phyloP scores from a whole-genome alignment of 2,888 invertebrate species.

The Leptinotarsa juncta region DNA sequence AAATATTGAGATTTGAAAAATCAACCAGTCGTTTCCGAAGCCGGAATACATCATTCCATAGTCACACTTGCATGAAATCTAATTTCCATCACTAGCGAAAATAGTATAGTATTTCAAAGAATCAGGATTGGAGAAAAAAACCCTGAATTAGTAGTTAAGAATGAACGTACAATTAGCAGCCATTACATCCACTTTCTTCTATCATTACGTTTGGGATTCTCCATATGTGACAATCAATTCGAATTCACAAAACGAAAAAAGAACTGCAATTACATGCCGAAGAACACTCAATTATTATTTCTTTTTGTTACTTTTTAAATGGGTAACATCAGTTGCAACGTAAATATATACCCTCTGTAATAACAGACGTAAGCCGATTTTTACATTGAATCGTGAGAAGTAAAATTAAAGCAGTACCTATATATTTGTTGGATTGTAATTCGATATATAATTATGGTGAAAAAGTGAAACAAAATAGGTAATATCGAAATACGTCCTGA shows the following conservation, averaged over 20 bases:
- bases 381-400: conserved; percentile 9
- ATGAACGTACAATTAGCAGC: not conserved
- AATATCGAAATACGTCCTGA: conserved; percentile 2
- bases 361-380: not conserved
- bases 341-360: conserved; percentile 7
- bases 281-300: conserved; percentile 11
- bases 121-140: no score
- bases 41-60: no score
- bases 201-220: conserved; percentile 3
- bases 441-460: not conserved
- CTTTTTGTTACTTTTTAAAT: conserved; percentile 5
- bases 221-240: conserved; percentile 12
- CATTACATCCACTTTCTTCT: not conserved
- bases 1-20: no score
- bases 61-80: no score
- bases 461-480: not conserved
- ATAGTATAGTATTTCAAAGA: no score
- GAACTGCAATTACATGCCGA: not conserved
- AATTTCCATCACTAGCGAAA: no score
- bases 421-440: conserved; percentile 1
- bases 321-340: conserved; percentile 11
- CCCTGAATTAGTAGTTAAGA: not conserved
- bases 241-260: not conserved
- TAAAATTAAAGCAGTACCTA: not conserved
- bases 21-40: no score